Base-by-base conservation (phyloP, 2,888 invertebrate genomes). In the Linnaemya vulpina region DNA sequence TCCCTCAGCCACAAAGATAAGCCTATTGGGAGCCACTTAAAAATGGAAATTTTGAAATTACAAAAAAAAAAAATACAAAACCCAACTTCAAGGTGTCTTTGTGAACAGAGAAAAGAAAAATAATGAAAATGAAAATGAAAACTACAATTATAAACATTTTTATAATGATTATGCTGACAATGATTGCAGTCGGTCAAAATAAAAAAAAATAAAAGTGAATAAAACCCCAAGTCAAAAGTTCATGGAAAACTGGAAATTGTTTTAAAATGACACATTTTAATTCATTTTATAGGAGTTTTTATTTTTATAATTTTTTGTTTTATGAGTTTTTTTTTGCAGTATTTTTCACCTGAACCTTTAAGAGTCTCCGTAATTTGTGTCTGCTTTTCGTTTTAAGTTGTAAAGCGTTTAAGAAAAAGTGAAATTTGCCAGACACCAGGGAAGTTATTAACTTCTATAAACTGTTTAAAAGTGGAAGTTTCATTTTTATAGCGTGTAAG, bases 261-360 rank as follows among this genome's bases (percentile, higher is more conserved):
- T 51, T 70, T 63, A 70, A 80, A 76, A 80, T 76, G 67, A 84
- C 84, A 84, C 71, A 84, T 70, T 75, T 84, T 70, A 67, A 77
- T 68, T 68, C 38, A 78, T 78, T 70, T 70, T 38, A 62, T 80
- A 49, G 43, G 43, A 15, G 75, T 83, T 65, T 67, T 58, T 71
- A 9, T 17, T 30, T 55, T 55, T n/a, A n/a, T n/a, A n/a, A n/a
- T n/a, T 10, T 76, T 49, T 67, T 17, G 1, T 10, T 15, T 60
- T 49, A 68, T 38, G 51, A 60, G 38, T 25, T 22, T 60, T 51
- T 17, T 15, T 43, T 38, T 68, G 17, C 20, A 13, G 15, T 10
- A 20, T 35, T 40, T 60, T 40, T 51, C n/a, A 3, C 25, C 5
- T 40, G 38, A 65, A 43, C 68, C 40, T 74, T 51, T 60, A 20